Conservation (phyloP, 2,113 vertebrate species). For the Syngnathus typhle region DNA sequence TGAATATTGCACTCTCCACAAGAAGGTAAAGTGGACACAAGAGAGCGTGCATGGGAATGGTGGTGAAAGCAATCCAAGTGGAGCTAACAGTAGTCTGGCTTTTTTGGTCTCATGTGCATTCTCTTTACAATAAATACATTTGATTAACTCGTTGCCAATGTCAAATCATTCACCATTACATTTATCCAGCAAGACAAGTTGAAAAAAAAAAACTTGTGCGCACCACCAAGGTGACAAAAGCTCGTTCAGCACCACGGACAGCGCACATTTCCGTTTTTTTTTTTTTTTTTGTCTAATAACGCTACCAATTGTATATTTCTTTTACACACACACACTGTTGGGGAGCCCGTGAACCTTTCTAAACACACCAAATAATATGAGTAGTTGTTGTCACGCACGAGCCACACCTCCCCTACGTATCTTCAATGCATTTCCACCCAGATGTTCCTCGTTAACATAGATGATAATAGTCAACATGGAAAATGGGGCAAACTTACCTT, state of each 20-base stretch:
- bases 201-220: background rate
- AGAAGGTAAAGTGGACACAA: background rate
- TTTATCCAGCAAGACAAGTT: background rate
- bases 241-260: conserved; percentile 25
- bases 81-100: too few species aligned
- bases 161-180: background rate
- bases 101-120: background rate
- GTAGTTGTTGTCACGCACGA: background rate
- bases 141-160: too few species aligned
- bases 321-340: too few species aligned
- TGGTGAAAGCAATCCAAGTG: too few species aligned
- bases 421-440: conserved; percentile 8
- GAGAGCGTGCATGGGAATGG: background rate
- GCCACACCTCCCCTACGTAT: conserved; percentile 13
- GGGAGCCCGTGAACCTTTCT: too few species aligned
- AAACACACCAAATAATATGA: too few species aligned
- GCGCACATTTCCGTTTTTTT: background rate
- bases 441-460: background rate
- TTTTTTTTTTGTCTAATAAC: too few species aligned
- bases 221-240: background rate
- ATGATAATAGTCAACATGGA: conserved; percentile 1
- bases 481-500: conserved; percentile 62
- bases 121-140: too few species aligned
- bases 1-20: background rate
- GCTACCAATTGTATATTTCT: too few species aligned